phyloP scores from a whole-genome alignment of 2,888 invertebrate species.

The Pseudanteris insignis region DNA sequence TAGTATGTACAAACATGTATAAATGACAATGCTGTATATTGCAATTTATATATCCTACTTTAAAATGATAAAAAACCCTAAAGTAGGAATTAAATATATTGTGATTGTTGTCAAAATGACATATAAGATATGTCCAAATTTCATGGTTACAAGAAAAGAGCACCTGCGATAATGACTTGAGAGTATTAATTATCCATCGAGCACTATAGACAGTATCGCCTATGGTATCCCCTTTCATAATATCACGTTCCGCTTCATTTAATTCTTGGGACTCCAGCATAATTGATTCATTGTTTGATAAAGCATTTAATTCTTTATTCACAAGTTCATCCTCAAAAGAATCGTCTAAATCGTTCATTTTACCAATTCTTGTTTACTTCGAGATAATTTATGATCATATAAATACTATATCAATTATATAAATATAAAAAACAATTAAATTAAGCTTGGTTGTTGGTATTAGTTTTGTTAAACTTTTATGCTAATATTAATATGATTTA shows the following conservation, averaged over 20 bases:
- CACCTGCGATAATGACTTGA: conserved; percentile 58
- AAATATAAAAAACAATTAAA: no score
- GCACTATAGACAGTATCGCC: conserved; percentile 83
- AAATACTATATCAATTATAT: no score
- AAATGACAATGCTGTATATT: no score
- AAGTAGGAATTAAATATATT: no score
- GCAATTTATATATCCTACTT: no score
- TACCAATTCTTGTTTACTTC: conserved; percentile 1
- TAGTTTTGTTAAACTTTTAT: no score
- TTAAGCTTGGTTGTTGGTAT: no score
- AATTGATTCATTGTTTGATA: conserved; percentile 21
- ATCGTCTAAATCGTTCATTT: conserved; percentile 12
- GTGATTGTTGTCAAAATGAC: background rate
- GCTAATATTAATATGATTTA: no score
- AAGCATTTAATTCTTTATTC: conserved; percentile 23
- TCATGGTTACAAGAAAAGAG: background rate
- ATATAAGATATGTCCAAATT: background rate
- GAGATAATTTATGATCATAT: no score
- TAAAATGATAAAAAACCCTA: no score
- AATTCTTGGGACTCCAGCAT: conserved; percentile 53
- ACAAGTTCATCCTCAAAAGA: conserved; percentile 10
- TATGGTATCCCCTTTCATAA: conserved; percentile 78
- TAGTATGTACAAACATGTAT: no score
- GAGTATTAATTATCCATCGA: conserved; percentile 58
- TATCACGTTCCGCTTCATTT: conserved; percentile 64